These are phyloP conservation scores for Oikopleura vanhoeffeni DNA, from an alignment of 23 tunicate genomes.

Conservation along the genomic window DNA sequence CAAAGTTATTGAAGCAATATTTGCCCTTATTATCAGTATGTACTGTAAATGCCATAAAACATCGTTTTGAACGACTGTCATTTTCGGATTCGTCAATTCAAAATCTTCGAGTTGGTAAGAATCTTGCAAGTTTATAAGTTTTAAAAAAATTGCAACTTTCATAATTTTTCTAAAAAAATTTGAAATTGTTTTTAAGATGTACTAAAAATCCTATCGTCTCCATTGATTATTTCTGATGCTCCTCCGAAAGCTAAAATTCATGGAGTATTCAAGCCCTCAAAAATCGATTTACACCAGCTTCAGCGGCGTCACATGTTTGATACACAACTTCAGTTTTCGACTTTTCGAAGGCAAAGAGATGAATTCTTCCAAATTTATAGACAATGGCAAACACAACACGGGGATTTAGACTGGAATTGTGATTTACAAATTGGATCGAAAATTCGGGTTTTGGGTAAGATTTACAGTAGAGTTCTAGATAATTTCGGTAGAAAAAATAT, in stretches of 20 bases:
- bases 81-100: neutral
- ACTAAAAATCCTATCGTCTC: too few species aligned
- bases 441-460: neutral
- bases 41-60: neutral
- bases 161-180: too few species aligned
- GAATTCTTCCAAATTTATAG: neutral
- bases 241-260: neutral
- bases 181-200: too few species aligned
- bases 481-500: too few species aligned
- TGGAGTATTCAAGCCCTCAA: neutral
- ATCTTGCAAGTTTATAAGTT: too few species aligned
- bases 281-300: neutral
- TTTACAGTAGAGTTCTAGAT: too few species aligned
- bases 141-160: too few species aligned
- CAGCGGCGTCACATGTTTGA: neutral
- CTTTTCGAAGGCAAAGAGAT: neutral
- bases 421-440: slow-evolving; percentile 6
- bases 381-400: neutral
- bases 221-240: too few species aligned
- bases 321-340: neutral
- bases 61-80: neutral
- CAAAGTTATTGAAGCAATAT: neutral
- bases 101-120: too few species aligned
- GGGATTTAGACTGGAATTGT: slow-evolving; percentile 5
- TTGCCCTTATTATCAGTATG: neutral